Conservation (phyloP, 64 coral and sea anemone genomes). For the Platygyra sinensis region DNA sequence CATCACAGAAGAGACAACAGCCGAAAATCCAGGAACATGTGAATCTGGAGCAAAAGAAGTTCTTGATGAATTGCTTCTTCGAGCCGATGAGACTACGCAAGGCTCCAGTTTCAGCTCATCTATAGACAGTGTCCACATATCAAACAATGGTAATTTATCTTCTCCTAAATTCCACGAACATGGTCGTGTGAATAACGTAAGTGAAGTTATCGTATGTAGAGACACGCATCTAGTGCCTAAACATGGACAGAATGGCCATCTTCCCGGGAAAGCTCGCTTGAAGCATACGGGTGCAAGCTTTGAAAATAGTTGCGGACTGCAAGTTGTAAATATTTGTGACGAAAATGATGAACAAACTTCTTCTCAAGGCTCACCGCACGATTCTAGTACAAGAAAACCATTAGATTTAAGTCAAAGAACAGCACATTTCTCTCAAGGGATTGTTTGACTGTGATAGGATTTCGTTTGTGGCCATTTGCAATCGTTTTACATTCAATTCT, state of each 20-base stretch:
- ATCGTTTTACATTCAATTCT: no score
- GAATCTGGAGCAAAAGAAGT: not conserved
- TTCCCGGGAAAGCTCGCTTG: not conserved
- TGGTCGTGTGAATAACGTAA: not conserved
- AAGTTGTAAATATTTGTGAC: not conserved
- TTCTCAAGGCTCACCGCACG: not conserved
- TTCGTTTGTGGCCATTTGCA: no score
- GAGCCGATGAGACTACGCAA: not conserved
- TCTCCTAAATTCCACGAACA: not conserved
- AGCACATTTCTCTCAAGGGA: not conserved
- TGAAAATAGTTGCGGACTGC: not conserved
- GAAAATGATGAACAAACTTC: not conserved
- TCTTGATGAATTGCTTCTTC: not conserved
- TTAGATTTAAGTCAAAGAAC: not conserved
- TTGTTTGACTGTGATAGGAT: not conserved
- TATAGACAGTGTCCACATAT: not conserved
- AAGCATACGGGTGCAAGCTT: not conserved
- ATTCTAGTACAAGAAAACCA: not conserved
- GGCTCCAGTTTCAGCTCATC: not conserved
- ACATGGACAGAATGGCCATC: not conserved
- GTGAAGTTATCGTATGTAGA: not conserved
- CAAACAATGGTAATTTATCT: not conserved
- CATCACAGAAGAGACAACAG: not conserved
- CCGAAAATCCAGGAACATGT: not conserved
- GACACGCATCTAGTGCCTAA: not conserved